Evolutionary conservation across 2,888 invertebrate genomes (phyloP).

Genomic region (Spisula solida): DNA sequence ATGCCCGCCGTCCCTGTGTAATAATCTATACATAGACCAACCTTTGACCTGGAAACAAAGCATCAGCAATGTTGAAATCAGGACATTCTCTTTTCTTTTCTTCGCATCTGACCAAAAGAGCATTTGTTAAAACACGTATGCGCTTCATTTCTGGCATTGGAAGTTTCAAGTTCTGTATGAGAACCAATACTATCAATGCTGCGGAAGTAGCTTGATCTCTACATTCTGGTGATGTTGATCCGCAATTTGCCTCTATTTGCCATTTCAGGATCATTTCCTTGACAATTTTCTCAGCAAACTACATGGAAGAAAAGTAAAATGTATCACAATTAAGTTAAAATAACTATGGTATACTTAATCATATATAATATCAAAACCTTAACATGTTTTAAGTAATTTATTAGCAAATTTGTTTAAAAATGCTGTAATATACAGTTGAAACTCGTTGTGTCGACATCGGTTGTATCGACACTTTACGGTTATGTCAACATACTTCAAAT

Average conservation of each 20-base stretch:
- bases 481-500: no score
- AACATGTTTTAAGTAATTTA: no score
- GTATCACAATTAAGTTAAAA: no score
- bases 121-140: conserved; percentile 2
- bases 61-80: conserved; percentile 10
- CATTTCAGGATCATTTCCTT: not conserved
- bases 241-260: not conserved
- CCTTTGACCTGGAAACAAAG: conserved; percentile 1
- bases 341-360: no score
- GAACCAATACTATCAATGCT: not conserved
- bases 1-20: no score
- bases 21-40: not conserved
- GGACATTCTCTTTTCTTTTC: conserved; percentile 15
- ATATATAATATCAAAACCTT: no score
- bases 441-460: no score
- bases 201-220: conserved; percentile 1
- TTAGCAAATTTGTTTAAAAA: no score
- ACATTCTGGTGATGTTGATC: not conserved
- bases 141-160: conserved; percentile 8
- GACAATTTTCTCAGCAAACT: not conserved
- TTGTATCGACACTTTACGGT: no score
- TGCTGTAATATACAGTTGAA: no score
- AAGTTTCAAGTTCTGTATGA: not conserved
- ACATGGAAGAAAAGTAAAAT: not conserved
- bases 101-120: not conserved